Evolutionary conservation across 2,888 invertebrate genomes (phyloP).

Genomic region (Carcina quercana): DNA sequence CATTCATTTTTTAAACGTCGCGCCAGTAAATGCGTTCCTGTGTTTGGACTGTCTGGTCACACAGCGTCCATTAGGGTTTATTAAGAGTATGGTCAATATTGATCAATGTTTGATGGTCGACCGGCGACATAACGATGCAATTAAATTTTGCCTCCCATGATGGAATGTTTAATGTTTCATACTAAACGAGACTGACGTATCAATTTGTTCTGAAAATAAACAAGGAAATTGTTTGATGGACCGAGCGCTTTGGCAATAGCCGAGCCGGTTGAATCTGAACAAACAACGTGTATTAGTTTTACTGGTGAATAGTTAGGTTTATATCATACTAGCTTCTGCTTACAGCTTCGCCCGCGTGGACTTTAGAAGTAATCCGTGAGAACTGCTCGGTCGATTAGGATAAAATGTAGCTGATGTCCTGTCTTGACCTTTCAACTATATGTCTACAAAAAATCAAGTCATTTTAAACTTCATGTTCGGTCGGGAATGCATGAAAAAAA

Average conservation of each 20-base stretch:
- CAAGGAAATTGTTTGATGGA: conserved; percentile 26
- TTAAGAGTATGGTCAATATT: conserved; percentile 67
- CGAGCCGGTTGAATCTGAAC: too few relatives aligned
- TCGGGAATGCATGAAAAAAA: too few relatives aligned
- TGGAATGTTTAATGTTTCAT: conserved; percentile 27
- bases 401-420: too few relatives aligned
- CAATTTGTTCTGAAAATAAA: conserved; percentile 31
- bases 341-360: too few relatives aligned
- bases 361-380: too few relatives aligned
- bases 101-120: conserved; percentile 48
- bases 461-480: too few relatives aligned
- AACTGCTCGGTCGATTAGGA: too few relatives aligned
- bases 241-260: conserved; percentile 3
- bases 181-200: conserved; percentile 17
- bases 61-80: conserved; percentile 55
- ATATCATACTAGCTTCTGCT: too few relatives aligned
- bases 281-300: too few relatives aligned
- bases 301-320: too few relatives aligned
- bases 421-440: too few relatives aligned
- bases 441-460: too few relatives aligned
- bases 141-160: conserved; percentile 44
- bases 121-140: conserved; percentile 41
- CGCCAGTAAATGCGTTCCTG: conserved; percentile 32
- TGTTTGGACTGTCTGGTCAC: conserved; percentile 33
- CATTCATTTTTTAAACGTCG: conserved; percentile 47